These are phyloP conservation scores for Anticlea derivata DNA, from an alignment of 2,888 invertebrate species.

Conservation along the genomic window DNA sequence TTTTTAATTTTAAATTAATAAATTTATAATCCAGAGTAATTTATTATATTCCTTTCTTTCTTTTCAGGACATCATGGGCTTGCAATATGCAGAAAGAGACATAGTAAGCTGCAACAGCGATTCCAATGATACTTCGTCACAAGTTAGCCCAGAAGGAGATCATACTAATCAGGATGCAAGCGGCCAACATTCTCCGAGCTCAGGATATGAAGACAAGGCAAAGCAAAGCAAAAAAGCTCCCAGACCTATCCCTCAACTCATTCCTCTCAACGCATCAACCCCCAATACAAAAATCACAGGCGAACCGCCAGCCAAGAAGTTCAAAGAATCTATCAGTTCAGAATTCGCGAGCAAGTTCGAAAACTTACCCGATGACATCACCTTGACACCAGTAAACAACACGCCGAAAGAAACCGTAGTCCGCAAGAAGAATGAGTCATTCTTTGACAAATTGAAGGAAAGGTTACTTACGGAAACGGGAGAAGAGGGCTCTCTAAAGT, in stretches of 20 bases:
- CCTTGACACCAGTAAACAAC: constrained; percentile 55
- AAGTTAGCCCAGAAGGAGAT: constrained; percentile 47
- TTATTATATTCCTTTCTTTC: constrained; percentile 33
- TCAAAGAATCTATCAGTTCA: constrained; percentile 55
- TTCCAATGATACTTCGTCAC: constrained; percentile 66
- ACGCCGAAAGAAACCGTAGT: constrained; percentile 56
- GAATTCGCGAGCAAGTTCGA: constrained; percentile 48
- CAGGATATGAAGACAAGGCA: constrained; percentile 56
- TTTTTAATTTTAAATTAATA: too few species aligned
- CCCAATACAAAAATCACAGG: constrained; percentile 69
- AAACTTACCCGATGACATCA: constrained; percentile 57
- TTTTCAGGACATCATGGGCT: constrained; percentile 73
- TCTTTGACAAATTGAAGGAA: constrained; percentile 92
- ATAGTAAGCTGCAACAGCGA: constrained; percentile 71
- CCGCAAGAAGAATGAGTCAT: constrained; percentile 88
- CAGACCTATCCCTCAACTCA: constrained; percentile 89
- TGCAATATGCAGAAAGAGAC: constrained; percentile 68
- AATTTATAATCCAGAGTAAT: too few species aligned
- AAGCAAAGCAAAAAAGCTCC: constrained; percentile 68
- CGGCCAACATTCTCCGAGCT: constrained; percentile 50
- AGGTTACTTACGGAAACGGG: constrained; percentile 86
- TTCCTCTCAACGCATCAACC: constrained; percentile 85
- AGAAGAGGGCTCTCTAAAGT: constrained; percentile 86
- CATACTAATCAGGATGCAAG: constrained; percentile 43
- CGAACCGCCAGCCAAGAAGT: constrained; percentile 73